Percentiles rank a stretch among this genome's conserved stretches.
Conservation (phyloP, 2,113 vertebrate genomes). For the Micronycteris hirsuta region DNA sequence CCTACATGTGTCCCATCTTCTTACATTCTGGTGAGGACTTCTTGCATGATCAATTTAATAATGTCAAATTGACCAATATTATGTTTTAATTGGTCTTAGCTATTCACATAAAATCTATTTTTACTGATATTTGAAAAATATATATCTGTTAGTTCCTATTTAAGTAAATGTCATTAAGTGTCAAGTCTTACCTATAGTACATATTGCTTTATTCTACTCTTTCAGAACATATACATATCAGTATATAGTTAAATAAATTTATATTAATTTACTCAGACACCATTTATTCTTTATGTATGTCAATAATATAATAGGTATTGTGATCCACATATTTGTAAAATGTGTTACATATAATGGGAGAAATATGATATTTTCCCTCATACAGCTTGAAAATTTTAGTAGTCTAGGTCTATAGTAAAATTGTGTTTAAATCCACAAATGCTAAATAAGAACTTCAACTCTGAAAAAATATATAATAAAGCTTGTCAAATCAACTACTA, state of each 20-base stretch:
- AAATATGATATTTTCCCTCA: not conserved
- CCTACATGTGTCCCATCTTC: not conserved
- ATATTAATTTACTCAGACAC: not conserved
- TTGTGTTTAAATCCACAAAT: not conserved
- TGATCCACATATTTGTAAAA: not conserved
- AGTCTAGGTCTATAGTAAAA: not conserved
- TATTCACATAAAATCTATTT: not conserved
- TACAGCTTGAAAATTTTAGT: not conserved
- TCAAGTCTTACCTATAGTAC: not conserved
- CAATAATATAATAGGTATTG: not conserved
- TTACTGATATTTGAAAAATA: not conserved
- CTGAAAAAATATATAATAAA: not conserved
- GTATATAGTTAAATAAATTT: not conserved
- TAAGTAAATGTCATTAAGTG: not conserved
- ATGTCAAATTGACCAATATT: not conserved
- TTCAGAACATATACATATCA: not conserved
- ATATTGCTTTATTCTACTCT: not conserved
- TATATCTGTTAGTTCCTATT: not conserved
- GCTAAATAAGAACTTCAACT: not conserved
- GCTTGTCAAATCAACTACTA: not conserved
- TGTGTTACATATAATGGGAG: not conserved
- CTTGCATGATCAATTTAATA: not conserved
- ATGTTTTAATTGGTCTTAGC: not conserved
- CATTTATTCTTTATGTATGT: not conserved
- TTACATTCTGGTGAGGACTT: not conserved